Percentiles rank a stretch among this genome's conserved stretches.
Evolutionary conservation across 2,797 vertebrate species (phyloP).

Genomic region (Artibeus jamaicensis): DNA sequence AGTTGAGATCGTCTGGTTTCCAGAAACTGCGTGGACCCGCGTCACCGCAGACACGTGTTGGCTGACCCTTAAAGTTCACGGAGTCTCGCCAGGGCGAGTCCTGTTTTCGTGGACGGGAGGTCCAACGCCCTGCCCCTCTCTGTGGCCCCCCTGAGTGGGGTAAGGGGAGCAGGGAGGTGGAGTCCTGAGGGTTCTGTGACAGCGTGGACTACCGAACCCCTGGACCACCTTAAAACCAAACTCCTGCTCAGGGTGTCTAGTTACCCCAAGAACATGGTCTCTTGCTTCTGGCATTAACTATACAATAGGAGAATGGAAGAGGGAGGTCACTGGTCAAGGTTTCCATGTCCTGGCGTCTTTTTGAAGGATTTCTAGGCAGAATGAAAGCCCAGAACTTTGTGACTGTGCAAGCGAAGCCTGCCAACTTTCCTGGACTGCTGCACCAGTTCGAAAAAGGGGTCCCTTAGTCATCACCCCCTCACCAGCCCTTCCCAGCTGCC

Average conservation of each 20-base stretch:
- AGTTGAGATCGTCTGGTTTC: neutral
- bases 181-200: neutral
- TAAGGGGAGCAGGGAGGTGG: neutral
- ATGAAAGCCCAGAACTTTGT: neutral
- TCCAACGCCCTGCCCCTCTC: neutral
- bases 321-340: neutral
- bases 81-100: neutral
- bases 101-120: neutral
- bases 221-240: neutral
- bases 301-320: neutral
- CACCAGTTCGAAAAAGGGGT: neutral
- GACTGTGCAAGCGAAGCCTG: neutral
- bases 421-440: no score
- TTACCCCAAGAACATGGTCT: neutral
- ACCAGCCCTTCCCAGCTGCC: neutral
- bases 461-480: neutral
- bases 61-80: slow-evolving; percentile 25
- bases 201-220: neutral
- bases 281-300: neutral
- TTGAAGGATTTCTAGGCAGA: neutral
- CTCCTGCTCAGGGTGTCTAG: neutral
- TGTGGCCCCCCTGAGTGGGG: neutral
- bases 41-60: neutral
- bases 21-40: neutral
- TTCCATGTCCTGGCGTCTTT: neutral